These are phyloP conservation scores for Julus scandinavius DNA, from an alignment of 2,888 invertebrate genomes.

Conservation along the genomic window DNA sequence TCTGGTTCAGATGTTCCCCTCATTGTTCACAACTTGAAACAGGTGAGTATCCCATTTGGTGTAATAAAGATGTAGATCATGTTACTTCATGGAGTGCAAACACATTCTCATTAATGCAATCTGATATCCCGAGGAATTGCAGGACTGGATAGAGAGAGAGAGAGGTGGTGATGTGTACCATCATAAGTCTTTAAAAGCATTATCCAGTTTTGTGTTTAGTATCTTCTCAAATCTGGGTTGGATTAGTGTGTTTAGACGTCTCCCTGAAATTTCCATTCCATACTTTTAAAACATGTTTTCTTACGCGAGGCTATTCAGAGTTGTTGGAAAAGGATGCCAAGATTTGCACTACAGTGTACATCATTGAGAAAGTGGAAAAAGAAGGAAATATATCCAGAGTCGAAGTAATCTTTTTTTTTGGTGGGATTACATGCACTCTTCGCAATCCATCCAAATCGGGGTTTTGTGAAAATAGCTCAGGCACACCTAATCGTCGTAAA, in stretches of 20 bases:
- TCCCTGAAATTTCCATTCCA: slow-evolving; percentile 34
- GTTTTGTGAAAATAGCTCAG: background rate
- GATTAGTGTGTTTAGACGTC: slow-evolving; percentile 1
- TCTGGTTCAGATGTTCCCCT: background rate
- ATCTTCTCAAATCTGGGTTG: slow-evolving; percentile 10
- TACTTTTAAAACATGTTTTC: background rate
- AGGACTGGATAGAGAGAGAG: too few species aligned
- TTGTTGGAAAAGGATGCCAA: background rate
- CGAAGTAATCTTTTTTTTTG: background rate
- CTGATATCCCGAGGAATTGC: background rate
- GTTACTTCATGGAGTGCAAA: background rate
- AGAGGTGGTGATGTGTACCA: background rate
- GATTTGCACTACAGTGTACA: background rate
- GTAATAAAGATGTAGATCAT: background rate
- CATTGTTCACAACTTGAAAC: background rate
- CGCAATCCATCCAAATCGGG: background rate
- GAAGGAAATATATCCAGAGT: background rate
- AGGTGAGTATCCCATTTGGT: background rate
- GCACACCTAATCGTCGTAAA: background rate
- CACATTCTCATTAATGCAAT: background rate
- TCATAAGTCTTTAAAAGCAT: background rate
- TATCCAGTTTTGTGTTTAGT: background rate
- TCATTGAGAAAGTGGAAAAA: background rate
- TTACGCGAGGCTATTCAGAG: background rate
- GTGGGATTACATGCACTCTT: background rate